These are phyloP conservation scores for Cetonia aurata DNA, from an alignment of 2,888 invertebrate species.

Conservation along the genomic window DNA sequence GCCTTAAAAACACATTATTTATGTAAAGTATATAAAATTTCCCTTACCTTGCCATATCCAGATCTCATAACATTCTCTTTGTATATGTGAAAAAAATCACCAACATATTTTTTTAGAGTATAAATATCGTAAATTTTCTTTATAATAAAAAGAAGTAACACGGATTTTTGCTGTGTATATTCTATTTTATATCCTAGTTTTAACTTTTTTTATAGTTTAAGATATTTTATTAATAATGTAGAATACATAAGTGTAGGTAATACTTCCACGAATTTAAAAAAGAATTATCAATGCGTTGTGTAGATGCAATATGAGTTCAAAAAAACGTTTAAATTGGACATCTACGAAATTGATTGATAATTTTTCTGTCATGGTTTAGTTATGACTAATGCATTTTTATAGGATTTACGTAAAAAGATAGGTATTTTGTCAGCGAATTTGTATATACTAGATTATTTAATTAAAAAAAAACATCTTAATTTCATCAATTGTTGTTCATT, in stretches of 20 bases:
- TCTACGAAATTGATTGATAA: constrained; percentile 22
- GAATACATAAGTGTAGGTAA: constrained; percentile 17
- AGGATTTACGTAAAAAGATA: constrained; percentile 48
- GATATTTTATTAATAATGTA: constrained; percentile 29
- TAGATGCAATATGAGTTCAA: neutral
- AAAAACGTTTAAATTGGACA: neutral
- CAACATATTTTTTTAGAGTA: constrained; percentile 34
- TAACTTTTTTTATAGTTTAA: constrained; percentile 40
- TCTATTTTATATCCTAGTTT: constrained; percentile 30
- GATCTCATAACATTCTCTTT: constrained; percentile 30
- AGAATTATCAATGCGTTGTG: constrained; percentile 31
- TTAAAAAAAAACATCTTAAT: constrained; percentile 42
- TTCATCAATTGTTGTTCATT: no score
- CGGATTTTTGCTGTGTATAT: constrained; percentile 27
- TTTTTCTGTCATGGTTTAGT: constrained; percentile 34
- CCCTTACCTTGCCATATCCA: constrained; percentile 22
- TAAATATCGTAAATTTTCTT: constrained; percentile 23
- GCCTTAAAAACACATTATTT: constrained; percentile 10
- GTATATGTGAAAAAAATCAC: constrained; percentile 27
- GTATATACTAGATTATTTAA: constrained; percentile 57
- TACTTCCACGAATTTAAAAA: constrained; percentile 43
- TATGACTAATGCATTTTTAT: constrained; percentile 41
- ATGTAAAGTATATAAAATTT: constrained; percentile 21
- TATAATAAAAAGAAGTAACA: constrained; percentile 15
- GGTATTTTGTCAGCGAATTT: constrained; percentile 49